Evolutionary conservation across 2,797 vertebrate species (phyloP).

Genomic region (Characodon lateralis): DNA sequence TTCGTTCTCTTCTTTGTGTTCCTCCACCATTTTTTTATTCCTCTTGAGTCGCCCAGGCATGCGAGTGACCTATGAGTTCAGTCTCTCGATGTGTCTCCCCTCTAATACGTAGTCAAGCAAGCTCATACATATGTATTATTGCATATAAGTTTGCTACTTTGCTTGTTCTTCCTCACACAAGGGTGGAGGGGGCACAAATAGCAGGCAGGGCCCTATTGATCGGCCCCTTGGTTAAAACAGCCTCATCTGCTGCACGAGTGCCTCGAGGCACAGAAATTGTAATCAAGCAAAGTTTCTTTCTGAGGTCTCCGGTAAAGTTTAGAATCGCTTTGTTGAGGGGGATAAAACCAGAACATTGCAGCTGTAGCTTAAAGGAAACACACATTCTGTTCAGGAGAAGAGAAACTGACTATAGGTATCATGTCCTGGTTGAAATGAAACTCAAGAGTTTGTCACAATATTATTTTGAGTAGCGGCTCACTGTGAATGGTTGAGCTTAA

Average conservation of each 20-base stretch:
- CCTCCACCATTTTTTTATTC: constrained; percentile 69
- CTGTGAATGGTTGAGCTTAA: constrained; percentile 75
- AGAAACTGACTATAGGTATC: constrained; percentile 77
- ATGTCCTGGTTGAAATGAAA: constrained; percentile 73
- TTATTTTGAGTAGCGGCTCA: constrained; percentile 77
- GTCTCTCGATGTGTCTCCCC: constrained; percentile 80
- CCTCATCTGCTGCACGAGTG: constrained; percentile 42
- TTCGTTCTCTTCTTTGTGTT: constrained; percentile 79
- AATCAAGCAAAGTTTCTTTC: constrained; percentile 55
- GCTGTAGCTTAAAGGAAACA: not conserved
- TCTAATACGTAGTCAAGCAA: constrained; percentile 48
- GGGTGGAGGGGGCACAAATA: constrained; percentile 52
- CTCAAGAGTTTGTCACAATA: constrained; percentile 80
- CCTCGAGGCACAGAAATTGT: constrained; percentile 48
- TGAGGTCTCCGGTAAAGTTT: constrained; percentile 36
- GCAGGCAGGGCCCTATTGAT: constrained; percentile 63
- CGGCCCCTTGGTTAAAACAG: constrained; percentile 32
- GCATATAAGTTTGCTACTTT: constrained; percentile 58
- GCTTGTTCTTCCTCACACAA: constrained; percentile 45
- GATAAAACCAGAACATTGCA: not conserved
- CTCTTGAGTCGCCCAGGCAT: constrained; percentile 84
- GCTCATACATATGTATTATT: constrained; percentile 56
- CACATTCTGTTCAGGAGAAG: constrained; percentile 27
- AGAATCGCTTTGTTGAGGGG: constrained; percentile 11
- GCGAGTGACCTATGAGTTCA: constrained; percentile 83